Evolutionary conservation across 1,140 invertebrate genomes (phyloP).

Genomic region (Helicoverpa armigera): DNA sequence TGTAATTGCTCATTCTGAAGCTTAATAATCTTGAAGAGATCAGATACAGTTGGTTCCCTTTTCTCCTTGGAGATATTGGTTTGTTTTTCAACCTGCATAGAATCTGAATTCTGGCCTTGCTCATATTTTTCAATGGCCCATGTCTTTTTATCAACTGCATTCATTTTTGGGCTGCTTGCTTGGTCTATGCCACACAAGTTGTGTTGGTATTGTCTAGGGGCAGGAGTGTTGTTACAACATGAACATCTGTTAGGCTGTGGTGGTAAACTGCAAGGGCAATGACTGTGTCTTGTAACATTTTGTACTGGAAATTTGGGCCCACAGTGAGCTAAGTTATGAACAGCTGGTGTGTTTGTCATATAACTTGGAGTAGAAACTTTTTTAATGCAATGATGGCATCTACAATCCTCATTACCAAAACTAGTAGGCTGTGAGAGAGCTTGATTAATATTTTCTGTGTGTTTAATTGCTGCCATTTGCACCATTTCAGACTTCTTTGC

Average conservation of each 20-base stretch:
- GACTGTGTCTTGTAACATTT: constrained; percentile 5
- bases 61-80: constrained; percentile 70
- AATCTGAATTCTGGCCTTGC: constrained; percentile 58
- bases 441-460: constrained; percentile 37
- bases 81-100: constrained; percentile 68
- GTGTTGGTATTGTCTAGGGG: constrained; percentile 36
- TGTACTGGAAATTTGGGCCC: background rate
- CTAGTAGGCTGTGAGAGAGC: constrained; percentile 22
- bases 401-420: constrained; percentile 58
- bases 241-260: constrained; percentile 31
- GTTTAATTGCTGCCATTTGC: constrained; percentile 35
- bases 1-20: constrained; percentile 87
- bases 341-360: background rate
- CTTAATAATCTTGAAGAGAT: constrained; percentile 87
- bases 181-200: constrained; percentile 31
- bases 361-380: constrained; percentile 17
- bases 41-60: constrained; percentile 85
- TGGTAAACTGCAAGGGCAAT: constrained; percentile 46
- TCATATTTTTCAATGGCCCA: constrained; percentile 76
- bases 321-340: background rate
- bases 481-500: constrained; percentile 67
- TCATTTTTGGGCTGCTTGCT: constrained; percentile 48
- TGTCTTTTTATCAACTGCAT: constrained; percentile 75
- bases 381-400: constrained; percentile 69
- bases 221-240: constrained; percentile 41